Percentiles rank a stretch among this genome's conserved stretches.
These are phyloP conservation scores for Isurus oxyrinchus DNA, from an alignment of 2,113 vertebrate genomes.

Conservation along the genomic window DNA sequence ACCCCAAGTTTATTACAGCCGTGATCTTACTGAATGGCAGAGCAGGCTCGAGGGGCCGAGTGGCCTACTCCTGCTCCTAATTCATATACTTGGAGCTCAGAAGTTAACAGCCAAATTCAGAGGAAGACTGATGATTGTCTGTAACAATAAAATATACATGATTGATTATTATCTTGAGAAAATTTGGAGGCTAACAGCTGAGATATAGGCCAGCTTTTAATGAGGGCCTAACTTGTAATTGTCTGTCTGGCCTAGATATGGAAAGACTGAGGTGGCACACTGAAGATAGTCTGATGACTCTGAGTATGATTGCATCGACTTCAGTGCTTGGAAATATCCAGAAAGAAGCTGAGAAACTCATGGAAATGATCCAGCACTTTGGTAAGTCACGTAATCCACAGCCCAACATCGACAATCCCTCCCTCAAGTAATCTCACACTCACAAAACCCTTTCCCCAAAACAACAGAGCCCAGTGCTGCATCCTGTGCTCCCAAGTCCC, in stretches of 20 bases:
- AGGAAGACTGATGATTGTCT: not conserved
- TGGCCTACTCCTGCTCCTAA: no score
- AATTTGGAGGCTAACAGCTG: not conserved
- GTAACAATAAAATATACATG: not conserved
- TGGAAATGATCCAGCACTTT: slow-evolving; percentile 54
- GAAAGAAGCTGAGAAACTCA: slow-evolving; percentile 55
- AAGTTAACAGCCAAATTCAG: not conserved
- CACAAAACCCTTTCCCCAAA: not conserved
- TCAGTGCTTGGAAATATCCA: slow-evolving; percentile 52
- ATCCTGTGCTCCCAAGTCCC: not conserved
- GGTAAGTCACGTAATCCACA: slow-evolving; percentile 50
- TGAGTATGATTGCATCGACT: slow-evolving; percentile 61
- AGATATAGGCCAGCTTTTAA: not conserved
- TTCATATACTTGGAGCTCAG: not conserved
- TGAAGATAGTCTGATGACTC: slow-evolving; percentile 58
- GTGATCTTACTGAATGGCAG: no score
- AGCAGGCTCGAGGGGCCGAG: no score
- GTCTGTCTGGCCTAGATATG: slow-evolving; percentile 49
- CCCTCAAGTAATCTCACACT: not conserved
- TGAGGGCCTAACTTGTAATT: not conserved
- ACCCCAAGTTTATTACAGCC: no score
- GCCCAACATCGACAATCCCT: not conserved
- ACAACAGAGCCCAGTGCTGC: not conserved
- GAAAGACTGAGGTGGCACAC: slow-evolving; percentile 52
- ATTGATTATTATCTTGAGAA: not conserved